Base-by-base conservation (phyloP, 2,888 invertebrate species). In the Aquatica leii region DNA sequence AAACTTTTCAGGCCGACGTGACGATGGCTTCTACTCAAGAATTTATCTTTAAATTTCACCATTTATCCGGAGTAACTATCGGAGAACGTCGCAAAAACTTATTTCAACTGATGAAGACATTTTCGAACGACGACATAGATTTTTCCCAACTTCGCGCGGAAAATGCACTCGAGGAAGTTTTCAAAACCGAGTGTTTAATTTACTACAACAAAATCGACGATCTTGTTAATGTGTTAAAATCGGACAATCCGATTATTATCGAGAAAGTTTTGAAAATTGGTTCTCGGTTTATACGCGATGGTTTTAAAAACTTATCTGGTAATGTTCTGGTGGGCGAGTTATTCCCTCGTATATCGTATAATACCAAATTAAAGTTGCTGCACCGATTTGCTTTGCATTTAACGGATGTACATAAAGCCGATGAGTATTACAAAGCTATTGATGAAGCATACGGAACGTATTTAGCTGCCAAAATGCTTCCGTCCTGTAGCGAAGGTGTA, bases 91-190 rank as follows among this genome's bases (percentile, higher is more conserved):
- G 46, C 5, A 59, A 66, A 46, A 58, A 54, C 14, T 59, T 66
- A 4, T 55, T 49, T 21, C 17, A 49, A 11, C 49, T 68, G n/a
- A 18, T 62, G 11, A 53, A 53, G 24, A 34, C 31, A 21, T 1
- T 17, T 0, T 5, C 9, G 6, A 6, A 24, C n/a, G 20, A 21
- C 0, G 37, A 62, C 21, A 50, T 54, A n/a, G 37, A 67, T 6
- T 46, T 65, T 15, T 17, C 20, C 11, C 17, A 20, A 1, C n/a
- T 69, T 34, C 34, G 15, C 12, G 58, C 69, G 4, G 54, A 21
- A 49, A 67, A 37, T 48, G 17, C 49, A 1, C 11, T 62, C 3
- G 65, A 69, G 46, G 67, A 67, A 65, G 37, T 55, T 8, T 65
- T 69, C n/a, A 67, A 62, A 57, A 37, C 65, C 1, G 50, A 67